phyloP scores from a whole-genome alignment of 2,888 invertebrate genomes.

The Polietes domitor region DNA sequence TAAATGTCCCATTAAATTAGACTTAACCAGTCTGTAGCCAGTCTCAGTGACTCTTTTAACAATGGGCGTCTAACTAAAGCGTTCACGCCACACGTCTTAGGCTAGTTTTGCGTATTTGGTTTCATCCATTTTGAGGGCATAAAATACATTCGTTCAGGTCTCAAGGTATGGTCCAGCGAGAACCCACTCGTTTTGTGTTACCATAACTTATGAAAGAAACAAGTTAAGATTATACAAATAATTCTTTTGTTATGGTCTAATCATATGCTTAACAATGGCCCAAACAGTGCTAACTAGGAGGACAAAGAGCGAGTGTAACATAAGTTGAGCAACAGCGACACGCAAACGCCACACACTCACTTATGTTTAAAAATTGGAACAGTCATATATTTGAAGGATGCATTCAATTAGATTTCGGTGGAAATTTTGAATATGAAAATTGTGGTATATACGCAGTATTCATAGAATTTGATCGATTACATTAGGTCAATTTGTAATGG shows the following conservation, averaged over 20 bases:
- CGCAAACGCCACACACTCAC: no score
- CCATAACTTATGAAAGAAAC: neutral
- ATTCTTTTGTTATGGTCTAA: neutral
- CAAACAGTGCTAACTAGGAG: neutral
- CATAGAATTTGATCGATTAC: no score
- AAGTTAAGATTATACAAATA: constrained; percentile 10
- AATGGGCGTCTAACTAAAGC: constrained; percentile 54
- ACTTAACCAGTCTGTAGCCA: constrained; percentile 41
- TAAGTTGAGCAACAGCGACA: no score
- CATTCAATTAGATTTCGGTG: no score
- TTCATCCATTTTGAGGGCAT: constrained; percentile 38
- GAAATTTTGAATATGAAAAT: no score
- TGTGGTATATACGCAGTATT: no score
- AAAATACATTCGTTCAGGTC: neutral
- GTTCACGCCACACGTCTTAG: constrained; percentile 46
- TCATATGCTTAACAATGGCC: neutral
- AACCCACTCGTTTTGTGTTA: neutral
- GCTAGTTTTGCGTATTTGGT: constrained; percentile 43
- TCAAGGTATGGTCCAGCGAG: neutral
- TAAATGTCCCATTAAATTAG: constrained; percentile 60
- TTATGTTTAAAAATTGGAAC: no score
- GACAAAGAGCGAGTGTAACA: no score
- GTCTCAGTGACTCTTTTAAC: constrained; percentile 44
- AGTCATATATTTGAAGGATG: no score
- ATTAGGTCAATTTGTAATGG: no score